A percentile compares a stretch with the other conserved stretches of the same genome.
phyloP scores from a whole-genome alignment of 2,797 vertebrate species.

The Threskiornis aethiopicus region DNA sequence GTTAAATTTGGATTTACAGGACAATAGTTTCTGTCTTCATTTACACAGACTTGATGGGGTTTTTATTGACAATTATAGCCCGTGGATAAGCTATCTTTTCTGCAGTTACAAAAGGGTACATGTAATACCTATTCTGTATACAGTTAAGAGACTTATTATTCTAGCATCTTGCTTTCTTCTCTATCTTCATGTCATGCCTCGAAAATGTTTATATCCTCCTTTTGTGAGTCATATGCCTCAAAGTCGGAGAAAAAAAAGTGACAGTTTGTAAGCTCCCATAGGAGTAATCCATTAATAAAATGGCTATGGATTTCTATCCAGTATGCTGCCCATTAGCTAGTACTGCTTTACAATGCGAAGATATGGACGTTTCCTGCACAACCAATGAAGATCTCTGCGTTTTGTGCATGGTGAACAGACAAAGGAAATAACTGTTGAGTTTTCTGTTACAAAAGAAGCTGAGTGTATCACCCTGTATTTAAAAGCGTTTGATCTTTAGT shows the following conservation, averaged over 20 bases:
- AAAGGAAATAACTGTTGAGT: background rate
- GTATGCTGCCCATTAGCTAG: background rate
- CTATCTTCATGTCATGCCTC: background rate
- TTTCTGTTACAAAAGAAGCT: background rate
- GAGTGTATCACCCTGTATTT: background rate
- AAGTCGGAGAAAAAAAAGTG: background rate
- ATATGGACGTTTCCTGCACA: background rate
- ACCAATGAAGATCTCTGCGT: background rate
- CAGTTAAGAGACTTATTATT: background rate
- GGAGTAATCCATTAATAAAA: background rate
- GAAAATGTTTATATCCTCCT: slow-evolving; percentile 12
- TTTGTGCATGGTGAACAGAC: background rate
- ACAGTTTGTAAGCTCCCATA: background rate
- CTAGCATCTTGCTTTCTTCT: background rate
- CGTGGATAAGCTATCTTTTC: background rate
- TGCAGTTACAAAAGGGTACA: background rate
- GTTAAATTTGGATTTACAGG: background rate
- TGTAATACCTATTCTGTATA: background rate
- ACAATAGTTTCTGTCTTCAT: background rate
- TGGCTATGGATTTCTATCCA: background rate
- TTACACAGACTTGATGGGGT: background rate
- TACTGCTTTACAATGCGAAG: background rate
- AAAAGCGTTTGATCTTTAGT: background rate
- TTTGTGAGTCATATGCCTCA: slow-evolving; percentile 14
- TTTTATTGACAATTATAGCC: background rate